Percentiles rank a stretch among this genome's conserved stretches.
Conservation (phyloP, 2,113 vertebrate species). For the Microtus pennsylvanicus region DNA sequence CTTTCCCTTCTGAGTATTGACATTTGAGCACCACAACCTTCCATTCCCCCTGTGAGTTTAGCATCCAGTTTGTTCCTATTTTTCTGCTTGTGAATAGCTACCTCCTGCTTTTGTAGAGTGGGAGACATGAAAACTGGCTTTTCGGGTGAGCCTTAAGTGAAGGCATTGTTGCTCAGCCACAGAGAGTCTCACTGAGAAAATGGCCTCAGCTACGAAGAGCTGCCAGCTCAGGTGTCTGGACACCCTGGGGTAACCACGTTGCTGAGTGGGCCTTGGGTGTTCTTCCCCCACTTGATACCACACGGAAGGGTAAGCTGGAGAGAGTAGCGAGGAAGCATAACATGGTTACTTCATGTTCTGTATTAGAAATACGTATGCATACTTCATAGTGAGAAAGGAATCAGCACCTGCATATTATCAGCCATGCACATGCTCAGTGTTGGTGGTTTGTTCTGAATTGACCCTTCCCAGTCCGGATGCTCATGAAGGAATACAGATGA, state of each 20-base stretch:
- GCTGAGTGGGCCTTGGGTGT: too few species aligned
- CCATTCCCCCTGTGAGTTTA: background rate
- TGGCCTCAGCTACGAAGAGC: background rate
- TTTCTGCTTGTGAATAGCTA: background rate
- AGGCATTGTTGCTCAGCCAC: background rate
- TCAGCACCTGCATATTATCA: too few species aligned
- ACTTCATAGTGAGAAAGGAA: background rate
- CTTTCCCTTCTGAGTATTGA: background rate
- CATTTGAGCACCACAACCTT: background rate
- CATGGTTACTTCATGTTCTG: background rate
- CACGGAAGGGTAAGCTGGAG: background rate
- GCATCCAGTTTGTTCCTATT: background rate
- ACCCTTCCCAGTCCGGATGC: background rate
- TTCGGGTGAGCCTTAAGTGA: background rate
- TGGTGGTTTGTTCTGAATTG: background rate
- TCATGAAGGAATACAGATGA: background rate
- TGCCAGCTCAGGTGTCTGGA: background rate
- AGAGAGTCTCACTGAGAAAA: background rate
- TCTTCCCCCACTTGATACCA: background rate
- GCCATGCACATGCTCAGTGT: background rate
- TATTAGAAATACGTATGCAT: background rate
- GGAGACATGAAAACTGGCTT: too few species aligned
- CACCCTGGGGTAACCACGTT: background rate
- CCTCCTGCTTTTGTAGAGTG: background rate
- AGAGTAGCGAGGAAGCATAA: background rate